phyloP scores from a whole-genome alignment of 2,888 invertebrate genomes.

The Steinernema hermaphroditum region DNA sequence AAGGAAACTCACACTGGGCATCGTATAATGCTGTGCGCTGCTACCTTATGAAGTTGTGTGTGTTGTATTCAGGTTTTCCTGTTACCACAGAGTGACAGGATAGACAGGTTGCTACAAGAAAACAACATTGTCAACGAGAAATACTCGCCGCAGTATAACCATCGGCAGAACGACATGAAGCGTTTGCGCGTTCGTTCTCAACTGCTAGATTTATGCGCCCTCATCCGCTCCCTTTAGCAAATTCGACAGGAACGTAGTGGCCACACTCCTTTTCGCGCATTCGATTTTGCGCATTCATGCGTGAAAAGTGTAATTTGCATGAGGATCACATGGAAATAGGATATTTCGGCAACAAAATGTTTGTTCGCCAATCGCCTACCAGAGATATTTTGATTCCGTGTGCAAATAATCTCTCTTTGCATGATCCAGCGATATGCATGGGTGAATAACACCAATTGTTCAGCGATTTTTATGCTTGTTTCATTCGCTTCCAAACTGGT shows the following conservation, averaged over 20 bases:
- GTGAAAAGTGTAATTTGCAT: slow-evolving; percentile 1
- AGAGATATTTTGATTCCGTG: too few relatives aligned
- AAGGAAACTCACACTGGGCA: neutral
- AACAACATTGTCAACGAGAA: slow-evolving; percentile 17
- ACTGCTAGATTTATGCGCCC: neutral
- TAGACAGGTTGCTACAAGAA: slow-evolving; percentile 19
- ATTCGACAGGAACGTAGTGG: neutral
- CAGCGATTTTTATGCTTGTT: too few relatives aligned
- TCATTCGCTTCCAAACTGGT: too few relatives aligned
- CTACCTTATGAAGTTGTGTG: slow-evolving; percentile 11
- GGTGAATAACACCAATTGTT: too few relatives aligned
- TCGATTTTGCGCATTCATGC: neutral
- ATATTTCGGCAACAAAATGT: too few relatives aligned
- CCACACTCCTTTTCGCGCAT: neutral
- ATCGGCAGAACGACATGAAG: neutral
- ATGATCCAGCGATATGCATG: too few relatives aligned
- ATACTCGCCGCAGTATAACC: neutral
- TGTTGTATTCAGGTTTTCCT: slow-evolving; percentile 16
- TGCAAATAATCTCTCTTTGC: too few relatives aligned
- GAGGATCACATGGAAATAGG: too few relatives aligned
- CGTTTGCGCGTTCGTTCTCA: neutral
- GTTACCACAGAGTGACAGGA: neutral
- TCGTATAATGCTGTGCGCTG: too few relatives aligned
- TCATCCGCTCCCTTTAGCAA: neutral
- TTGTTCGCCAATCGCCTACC: too few relatives aligned